These are phyloP conservation scores for Drosophila macrothrix DNA, from an alignment of 2,888 invertebrate genomes.

Conservation along the genomic window DNA sequence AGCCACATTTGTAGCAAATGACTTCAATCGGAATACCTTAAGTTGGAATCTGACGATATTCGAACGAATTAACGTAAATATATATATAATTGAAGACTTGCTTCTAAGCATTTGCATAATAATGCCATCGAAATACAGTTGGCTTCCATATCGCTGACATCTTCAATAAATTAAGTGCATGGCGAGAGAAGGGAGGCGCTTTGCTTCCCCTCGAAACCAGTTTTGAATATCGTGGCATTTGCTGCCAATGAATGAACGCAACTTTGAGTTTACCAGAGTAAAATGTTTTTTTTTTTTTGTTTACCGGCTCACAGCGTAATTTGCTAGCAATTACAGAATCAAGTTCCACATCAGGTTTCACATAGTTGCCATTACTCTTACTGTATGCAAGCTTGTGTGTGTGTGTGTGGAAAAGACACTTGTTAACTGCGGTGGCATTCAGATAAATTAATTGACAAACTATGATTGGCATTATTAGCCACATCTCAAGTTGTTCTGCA, in stretches of 20 bases:
- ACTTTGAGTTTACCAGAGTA: constrained; percentile 18
- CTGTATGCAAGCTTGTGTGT: background rate
- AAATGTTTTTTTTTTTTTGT: constrained; percentile 1
- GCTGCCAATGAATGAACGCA: constrained; percentile 43
- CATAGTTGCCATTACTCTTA: constrained; percentile 49
- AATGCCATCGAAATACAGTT: constrained; percentile 30
- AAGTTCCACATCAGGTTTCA: constrained; percentile 50
- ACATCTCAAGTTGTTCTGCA: constrained; percentile 40
- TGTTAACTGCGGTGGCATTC: constrained; percentile 52
- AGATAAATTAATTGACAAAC: constrained; percentile 62
- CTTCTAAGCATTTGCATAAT: constrained; percentile 40
- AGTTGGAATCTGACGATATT: background rate
- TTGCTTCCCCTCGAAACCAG: constrained; percentile 16
- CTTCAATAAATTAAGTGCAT: constrained; percentile 40
- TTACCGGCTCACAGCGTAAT: constrained; percentile 51
- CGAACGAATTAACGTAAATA: background rate
- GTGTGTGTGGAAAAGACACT: constrained; percentile 39
- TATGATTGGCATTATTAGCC: constrained; percentile 67
- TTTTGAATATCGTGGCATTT: constrained; percentile 27
- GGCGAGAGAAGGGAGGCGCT: background rate
- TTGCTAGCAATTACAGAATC: constrained; percentile 69
- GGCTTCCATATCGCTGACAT: constrained; percentile 43
- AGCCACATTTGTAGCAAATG: background rate
- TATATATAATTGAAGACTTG: background rate
- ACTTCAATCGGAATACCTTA: background rate